Percentiles rank a stretch among this genome's conserved stretches.
These are phyloP conservation scores for Nylanderia fulva DNA, from an alignment of 1,140 invertebrate species.

Conservation along the genomic window DNA sequence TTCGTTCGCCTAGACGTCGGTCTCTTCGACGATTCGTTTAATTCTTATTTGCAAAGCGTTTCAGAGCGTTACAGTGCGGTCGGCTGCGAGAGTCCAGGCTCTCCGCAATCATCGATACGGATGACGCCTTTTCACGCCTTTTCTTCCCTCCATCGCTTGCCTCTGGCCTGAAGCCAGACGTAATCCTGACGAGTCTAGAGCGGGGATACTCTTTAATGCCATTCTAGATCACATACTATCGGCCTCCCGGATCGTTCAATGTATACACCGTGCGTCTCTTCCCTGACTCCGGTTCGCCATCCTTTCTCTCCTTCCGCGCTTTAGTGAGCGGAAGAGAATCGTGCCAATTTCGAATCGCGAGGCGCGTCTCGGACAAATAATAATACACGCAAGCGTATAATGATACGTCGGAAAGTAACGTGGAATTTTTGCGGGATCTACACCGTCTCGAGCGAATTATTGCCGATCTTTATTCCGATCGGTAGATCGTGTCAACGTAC, in stretches of 20 bases:
- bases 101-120: not conserved
- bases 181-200: not conserved
- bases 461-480: not conserved
- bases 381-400: conserved; percentile 19
- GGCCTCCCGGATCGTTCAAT: conserved; percentile 40
- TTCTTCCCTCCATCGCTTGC: not conserved
- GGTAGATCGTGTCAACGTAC: conserved; percentile 15
- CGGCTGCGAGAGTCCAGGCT: conserved; percentile 54
- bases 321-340: conserved; percentile 76
- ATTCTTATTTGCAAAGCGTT: conserved; percentile 75
- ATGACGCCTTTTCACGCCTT: conserved; percentile 22
- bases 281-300: conserved; percentile 7
- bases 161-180: not conserved
- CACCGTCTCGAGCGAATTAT: not conserved
- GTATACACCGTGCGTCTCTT: conserved; percentile 13
- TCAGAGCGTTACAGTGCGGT: conserved; percentile 81
- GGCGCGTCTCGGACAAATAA: not conserved
- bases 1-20: conserved; percentile 62
- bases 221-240: conserved; percentile 47
- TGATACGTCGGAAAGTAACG: too few relatives aligned
- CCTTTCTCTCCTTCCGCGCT: conserved; percentile 60
- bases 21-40: conserved; percentile 64
- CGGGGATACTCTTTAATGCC: not conserved
- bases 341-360: conserved; percentile 66
- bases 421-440: not conserved